Base-by-base conservation (phyloP, 2,797 vertebrate genomes). In the Pangasius macronema region DNA sequence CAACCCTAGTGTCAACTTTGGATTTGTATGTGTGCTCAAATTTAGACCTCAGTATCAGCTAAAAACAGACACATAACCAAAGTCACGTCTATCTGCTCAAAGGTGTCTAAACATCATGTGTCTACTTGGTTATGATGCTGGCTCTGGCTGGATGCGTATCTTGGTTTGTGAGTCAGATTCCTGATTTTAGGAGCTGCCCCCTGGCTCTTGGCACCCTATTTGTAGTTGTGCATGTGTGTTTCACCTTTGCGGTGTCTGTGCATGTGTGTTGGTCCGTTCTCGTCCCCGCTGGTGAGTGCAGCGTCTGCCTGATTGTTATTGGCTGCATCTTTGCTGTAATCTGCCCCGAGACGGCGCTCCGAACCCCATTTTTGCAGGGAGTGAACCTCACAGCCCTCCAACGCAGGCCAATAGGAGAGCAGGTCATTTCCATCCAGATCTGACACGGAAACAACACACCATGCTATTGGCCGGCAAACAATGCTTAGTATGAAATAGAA, bases 341-440 rank as follows among this genome's bases (percentile, higher is more conserved):
- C 98, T 0, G 95, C 96, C 59, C 98, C 98, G 91, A 99, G 95
- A 88, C 97, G 98, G 91, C 98, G 95, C 92, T 99, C 98, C 0
- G 98, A 99, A 89, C 98, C 98, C 98, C 98, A 99, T 90, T 99
- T 99, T 95, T 99, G 98, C 91, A 99, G 94, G n/a, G 96, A 96
- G 90, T 96, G 96, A 33, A 96, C 97, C 86, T 99, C 97, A 0
- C 97, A 97, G 88, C 97, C 98, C 5, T 98, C 97, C 93, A 99
- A 92, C 59, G 97, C 97, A 0, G 98, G 98, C 98, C 98, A 99
- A 91, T 98, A 99, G 16, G 98, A 98, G 94, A 98, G 94, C 90
- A 99, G 97, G 93, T 99, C 98, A 11, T 99, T 99, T 91, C 98
- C 98, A 68, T 99, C 98, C 94, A 98, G 94, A 76, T 99, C 98